Evolutionary conservation across 1,140 invertebrate species (phyloP).

Genomic region (Anadara kagoshimensis): DNA sequence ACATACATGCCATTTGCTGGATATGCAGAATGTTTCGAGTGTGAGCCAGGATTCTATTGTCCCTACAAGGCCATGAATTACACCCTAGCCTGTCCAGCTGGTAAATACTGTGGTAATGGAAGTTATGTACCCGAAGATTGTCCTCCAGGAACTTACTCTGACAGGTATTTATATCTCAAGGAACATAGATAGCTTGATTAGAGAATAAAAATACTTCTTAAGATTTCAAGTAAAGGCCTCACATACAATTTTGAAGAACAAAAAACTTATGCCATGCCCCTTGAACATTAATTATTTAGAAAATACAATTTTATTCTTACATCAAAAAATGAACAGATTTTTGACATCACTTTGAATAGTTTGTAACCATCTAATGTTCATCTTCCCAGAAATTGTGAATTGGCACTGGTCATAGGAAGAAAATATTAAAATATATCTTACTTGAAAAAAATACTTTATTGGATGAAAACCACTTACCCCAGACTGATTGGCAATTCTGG

Average conservation of each 20-base stretch:
- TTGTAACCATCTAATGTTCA: no score
- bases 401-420: no score
- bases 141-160: slow-evolving; percentile 67
- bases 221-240: background rate
- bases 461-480: no score
- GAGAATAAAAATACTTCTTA: background rate
- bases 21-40: slow-evolving; percentile 54
- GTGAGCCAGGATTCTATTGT: slow-evolving; percentile 67
- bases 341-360: no score
- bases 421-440: no score
- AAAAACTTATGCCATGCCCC: no score
- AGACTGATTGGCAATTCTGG: no score
- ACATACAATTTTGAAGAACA: background rate
- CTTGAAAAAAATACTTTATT: no score
- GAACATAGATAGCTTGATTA: background rate
- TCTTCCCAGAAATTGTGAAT: no score
- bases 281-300: no score
- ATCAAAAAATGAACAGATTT: no score
- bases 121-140: slow-evolving; percentile 60
- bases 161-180: slow-evolving; percentile 48
- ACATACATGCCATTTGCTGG: slow-evolving; percentile 61
- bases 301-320: no score
- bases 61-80: slow-evolving; percentile 66
- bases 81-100: slow-evolving; percentile 60
- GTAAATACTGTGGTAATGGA: slow-evolving; percentile 66